phyloP scores from a whole-genome alignment of 2,888 invertebrate genomes.

The Liopterus haemorrhoidalis region DNA sequence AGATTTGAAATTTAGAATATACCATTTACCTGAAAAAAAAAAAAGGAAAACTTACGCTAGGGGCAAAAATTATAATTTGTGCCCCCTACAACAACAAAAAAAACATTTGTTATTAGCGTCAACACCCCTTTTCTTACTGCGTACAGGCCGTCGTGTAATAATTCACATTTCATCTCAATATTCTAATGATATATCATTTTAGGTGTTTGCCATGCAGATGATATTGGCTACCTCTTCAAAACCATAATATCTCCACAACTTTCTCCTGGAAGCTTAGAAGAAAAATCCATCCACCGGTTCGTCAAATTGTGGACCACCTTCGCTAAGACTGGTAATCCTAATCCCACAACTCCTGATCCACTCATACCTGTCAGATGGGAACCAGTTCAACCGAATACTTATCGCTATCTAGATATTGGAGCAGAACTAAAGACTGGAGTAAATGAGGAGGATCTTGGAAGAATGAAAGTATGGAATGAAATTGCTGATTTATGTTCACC shows the following conservation, averaged over 20 bases:
- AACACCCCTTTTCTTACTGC: no score
- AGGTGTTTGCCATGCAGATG: conserved; percentile 40
- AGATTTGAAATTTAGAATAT: no score
- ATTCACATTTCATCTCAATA: no score
- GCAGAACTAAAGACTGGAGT: conserved; percentile 1
- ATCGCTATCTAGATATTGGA: conserved; percentile 16
- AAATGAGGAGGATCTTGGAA: conserved; percentile 11
- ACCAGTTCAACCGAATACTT: conserved; percentile 26
- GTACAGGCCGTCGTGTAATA: no score
- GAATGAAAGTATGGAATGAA: conserved; percentile 21
- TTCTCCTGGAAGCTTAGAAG: conserved; percentile 31
- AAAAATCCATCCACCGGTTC: conserved; percentile 35
- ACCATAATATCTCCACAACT: conserved; percentile 15
- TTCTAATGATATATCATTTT: conserved; percentile 9
- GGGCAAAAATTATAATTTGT: no score
- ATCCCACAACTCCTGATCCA: conserved; percentile 30
- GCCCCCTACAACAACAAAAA: no score
- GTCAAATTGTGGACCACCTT: conserved; percentile 42
- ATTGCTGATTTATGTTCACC: no score
- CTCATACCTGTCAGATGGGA: conserved; percentile 34
- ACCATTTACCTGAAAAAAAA: no score
- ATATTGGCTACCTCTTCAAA: conserved; percentile 38
- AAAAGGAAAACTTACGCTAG: no score
- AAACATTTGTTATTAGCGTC: no score
- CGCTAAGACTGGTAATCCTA: conserved; percentile 38